phyloP scores from a whole-genome alignment of 2,113 vertebrate species.

The Polypterus bichir region DNA sequence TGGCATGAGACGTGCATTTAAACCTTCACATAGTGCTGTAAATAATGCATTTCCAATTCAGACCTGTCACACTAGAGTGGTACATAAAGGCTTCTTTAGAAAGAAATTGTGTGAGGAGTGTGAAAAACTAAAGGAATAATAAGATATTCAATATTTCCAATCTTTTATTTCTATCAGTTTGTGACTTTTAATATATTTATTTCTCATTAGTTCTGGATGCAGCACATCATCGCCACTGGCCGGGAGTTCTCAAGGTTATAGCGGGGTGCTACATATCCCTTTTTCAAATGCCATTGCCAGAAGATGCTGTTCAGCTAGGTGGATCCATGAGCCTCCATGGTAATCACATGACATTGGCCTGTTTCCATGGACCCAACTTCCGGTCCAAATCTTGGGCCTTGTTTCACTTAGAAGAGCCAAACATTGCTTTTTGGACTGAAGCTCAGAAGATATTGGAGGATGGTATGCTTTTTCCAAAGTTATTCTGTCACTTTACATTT shows the following conservation, averaged over 20 bases:
- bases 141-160: no score
- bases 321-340: constrained; percentile 95
- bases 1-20: no score
- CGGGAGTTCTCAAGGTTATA: constrained; percentile 78
- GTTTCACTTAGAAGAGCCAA: constrained; percentile 94
- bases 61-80: no score
- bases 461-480: constrained; percentile 42
- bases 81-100: no score
- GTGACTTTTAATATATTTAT: not conserved
- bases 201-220: constrained; percentile 70
- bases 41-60: no score
- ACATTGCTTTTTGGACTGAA: constrained; percentile 98
- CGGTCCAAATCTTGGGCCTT: constrained; percentile 94
- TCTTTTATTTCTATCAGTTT: no score
- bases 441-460: constrained; percentile 97
- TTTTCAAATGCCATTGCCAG: constrained; percentile 85
- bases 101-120: no score
- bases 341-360: constrained; percentile 94
- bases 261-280: constrained; percentile 95
- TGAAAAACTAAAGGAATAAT: no score
- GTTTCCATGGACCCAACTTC: constrained; percentile 95
- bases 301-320: constrained; percentile 89
- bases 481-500: not conserved
- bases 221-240: constrained; percentile 93
- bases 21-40: no score